Percentiles rank a stretch among this genome's conserved stretches.
Evolutionary conservation across 1,140 invertebrate species (phyloP).

Genomic region (Brachionus koreanus): DNA sequence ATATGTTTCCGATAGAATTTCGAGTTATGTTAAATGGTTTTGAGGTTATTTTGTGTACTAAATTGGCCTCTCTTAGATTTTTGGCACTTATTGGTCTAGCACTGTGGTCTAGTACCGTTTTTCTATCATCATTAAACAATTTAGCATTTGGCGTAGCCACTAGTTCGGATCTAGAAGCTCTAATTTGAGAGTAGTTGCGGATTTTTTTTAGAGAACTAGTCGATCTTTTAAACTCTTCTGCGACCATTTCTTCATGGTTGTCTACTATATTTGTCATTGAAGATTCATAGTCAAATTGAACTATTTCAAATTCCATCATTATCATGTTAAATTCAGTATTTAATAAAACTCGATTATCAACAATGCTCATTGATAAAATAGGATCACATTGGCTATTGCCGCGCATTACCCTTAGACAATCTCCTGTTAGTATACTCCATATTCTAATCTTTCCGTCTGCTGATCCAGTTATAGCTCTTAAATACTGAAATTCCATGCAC

Average conservation of each 20-base stretch:
- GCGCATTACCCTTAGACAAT: constrained; percentile 58
- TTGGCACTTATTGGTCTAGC: constrained; percentile 25
- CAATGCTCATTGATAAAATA: constrained; percentile 48
- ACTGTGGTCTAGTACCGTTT: constrained; percentile 27
- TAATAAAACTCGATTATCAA: constrained; percentile 52
- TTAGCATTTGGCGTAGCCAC: constrained; percentile 34
- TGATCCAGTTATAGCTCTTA: constrained; percentile 57
- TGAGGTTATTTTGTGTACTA: constrained; percentile 17
- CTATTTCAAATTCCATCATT: constrained; percentile 56
- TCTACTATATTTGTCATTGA: constrained; percentile 48
- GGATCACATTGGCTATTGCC: constrained; percentile 58
- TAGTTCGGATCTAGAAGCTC: constrained; percentile 39
- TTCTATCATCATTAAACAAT: constrained; percentile 37
- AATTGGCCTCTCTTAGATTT: constrained; percentile 24
- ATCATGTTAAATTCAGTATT: constrained; percentile 56
- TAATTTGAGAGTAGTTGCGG: constrained; percentile 12
- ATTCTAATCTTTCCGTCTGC: constrained; percentile 57
- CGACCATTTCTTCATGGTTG: constrained; percentile 45
- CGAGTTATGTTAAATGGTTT: constrained; percentile 10
- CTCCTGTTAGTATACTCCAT: constrained; percentile 57
- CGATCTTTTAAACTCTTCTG: background rate
- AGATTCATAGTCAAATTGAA: constrained; percentile 54
- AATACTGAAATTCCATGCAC: constrained; percentile 55
- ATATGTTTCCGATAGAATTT: constrained; percentile 30
- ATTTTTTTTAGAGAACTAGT: background rate